These are phyloP conservation scores for Emydocephalus ijimae DNA, from an alignment of 2,113 vertebrate species.

Conservation along the genomic window DNA sequence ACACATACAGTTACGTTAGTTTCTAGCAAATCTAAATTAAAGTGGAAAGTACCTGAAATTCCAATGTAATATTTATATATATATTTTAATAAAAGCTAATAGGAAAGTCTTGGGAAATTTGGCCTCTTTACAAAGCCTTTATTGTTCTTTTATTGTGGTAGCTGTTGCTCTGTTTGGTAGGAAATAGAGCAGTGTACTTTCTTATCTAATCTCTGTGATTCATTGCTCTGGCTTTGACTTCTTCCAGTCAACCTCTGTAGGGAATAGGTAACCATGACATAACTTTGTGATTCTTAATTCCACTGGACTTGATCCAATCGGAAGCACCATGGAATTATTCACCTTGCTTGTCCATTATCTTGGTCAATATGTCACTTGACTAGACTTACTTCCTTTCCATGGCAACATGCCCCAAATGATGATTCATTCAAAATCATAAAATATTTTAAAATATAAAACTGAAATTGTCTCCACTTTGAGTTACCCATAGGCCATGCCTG, in stretches of 20 bases:
- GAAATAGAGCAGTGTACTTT: not conserved
- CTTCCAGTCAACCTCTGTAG: not conserved
- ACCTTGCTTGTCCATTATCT: not conserved
- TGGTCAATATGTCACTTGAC: not conserved
- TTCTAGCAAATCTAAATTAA: not conserved
- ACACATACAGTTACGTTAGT: not conserved
- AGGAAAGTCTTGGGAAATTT: not conserved
- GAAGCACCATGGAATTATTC: not conserved
- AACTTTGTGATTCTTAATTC: not conserved
- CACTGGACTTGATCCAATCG: not conserved
- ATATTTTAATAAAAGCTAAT: not conserved
- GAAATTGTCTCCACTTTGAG: not conserved
- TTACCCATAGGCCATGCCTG: not conserved
- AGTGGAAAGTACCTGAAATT: not conserved
- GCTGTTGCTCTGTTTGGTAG: not conserved
- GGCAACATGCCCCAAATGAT: not conserved
- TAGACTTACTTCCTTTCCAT: not conserved
- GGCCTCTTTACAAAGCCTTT: not conserved
- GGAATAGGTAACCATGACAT: not conserved
- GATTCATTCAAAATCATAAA: not conserved
- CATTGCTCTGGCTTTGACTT: not conserved
- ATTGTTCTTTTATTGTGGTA: not conserved
- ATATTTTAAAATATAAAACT: not conserved
- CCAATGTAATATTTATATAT: not conserved
- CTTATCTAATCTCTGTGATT: not conserved